phyloP scores from a whole-genome alignment of 2,113 vertebrate genomes.

The Mionectes macconnelli region DNA sequence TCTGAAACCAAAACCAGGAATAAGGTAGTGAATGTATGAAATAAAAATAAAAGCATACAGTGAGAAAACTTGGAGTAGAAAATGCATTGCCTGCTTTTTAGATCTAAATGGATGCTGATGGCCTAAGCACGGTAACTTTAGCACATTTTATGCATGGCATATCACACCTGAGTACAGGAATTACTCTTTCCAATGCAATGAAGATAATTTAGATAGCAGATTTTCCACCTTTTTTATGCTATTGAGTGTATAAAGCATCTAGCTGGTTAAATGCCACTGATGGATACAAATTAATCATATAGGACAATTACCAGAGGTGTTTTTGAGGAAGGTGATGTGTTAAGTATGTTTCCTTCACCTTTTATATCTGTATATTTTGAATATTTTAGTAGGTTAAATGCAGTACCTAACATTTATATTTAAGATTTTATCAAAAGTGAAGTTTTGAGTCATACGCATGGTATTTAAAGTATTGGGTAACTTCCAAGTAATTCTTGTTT shows the following conservation, averaged over 20 bases:
- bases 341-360: neutral
- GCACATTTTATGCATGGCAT: neutral
- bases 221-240: neutral
- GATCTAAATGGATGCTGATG: neutral
- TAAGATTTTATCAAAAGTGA: neutral
- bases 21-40: neutral
- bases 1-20: neutral
- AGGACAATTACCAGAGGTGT: neutral
- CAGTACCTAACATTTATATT: neutral
- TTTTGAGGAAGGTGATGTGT: neutral
- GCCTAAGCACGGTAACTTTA: neutral
- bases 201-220: neutral
- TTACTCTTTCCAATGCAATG: neutral
- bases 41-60: neutral
- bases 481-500: slow-evolving; percentile 31
- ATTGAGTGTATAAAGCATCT: neutral
- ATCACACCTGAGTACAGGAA: neutral
- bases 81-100: neutral
- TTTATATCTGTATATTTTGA: neutral
- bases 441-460: slow-evolving; percentile 8
- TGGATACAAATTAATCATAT: neutral
- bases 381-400: neutral
- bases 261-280: neutral
- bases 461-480: slow-evolving; percentile 28
- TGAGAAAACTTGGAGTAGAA: neutral